Evolutionary conservation across 1,140 invertebrate species (phyloP).

Genomic region (Melipona quadrifasciata): DNA sequence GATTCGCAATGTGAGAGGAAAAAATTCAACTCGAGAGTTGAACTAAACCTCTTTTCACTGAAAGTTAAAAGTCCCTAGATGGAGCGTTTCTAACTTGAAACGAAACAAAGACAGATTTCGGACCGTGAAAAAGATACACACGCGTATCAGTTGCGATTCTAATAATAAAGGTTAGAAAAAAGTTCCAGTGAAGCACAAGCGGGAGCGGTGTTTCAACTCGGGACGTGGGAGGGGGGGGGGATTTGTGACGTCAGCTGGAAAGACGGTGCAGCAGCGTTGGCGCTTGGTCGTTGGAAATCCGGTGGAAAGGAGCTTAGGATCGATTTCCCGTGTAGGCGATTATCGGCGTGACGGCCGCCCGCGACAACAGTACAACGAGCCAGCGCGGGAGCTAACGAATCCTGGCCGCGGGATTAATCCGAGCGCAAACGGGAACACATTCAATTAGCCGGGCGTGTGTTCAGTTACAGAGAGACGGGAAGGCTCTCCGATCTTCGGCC

Average conservation of each 20-base stretch:
- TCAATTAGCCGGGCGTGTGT: conserved; percentile 34
- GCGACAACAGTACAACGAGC: not conserved
- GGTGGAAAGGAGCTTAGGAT: not conserved
- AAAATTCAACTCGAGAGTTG: too few species aligned
- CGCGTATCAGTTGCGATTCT: too few species aligned
- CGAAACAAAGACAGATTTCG: too few species aligned
- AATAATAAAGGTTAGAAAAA: too few species aligned
- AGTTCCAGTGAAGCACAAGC: not conserved
- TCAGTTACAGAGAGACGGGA: not conserved
- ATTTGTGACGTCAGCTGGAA: not conserved
- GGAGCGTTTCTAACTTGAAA: too few species aligned
- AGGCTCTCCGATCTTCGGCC: too few species aligned
- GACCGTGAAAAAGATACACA: too few species aligned
- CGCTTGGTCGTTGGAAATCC: not conserved
- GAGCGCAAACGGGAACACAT: conserved; percentile 41
- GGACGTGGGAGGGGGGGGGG: too few species aligned
- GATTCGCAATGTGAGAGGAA: too few species aligned
- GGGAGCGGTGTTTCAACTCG: too few species aligned
- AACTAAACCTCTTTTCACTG: too few species aligned
- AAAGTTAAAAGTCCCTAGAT: too few species aligned
- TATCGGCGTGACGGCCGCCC: not conserved
- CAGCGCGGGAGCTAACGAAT: conserved; percentile 14
- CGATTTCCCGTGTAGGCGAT: not conserved
- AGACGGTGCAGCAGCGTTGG: not conserved
- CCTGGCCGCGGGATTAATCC: conserved; percentile 2